A percentile compares a stretch with the other conserved stretches of the same genome.
phyloP scores from a whole-genome alignment of 2,888 invertebrate genomes.

The Drosophila picticornis region DNA sequence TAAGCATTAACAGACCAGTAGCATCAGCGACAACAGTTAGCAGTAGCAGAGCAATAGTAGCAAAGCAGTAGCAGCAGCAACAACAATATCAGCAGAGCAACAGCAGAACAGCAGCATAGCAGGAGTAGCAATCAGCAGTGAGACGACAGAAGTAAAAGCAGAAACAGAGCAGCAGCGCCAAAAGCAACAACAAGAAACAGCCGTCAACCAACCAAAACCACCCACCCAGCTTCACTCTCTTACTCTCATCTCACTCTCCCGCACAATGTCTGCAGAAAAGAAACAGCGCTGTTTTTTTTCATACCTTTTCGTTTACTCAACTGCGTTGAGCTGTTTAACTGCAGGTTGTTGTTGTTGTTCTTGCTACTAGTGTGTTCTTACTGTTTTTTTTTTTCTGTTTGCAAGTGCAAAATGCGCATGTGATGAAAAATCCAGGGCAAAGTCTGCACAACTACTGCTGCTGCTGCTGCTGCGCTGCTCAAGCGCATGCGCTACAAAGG shows the following conservation, averaged over 20 bases:
- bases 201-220: not conserved
- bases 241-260: conserved; percentile 22
- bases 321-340: not conserved
- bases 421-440: conserved; percentile 76
- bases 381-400: not conserved
- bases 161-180: not conserved
- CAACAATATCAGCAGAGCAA: not conserved
- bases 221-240: conserved; percentile 4
- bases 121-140: not conserved
- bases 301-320: conserved; percentile 25
- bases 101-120: not conserved
- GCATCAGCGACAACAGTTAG: not conserved
- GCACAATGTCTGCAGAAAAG: conserved; percentile 12
- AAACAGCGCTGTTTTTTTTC: conserved; percentile 27
- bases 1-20: no score
- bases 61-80: not conserved
- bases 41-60: conserved; percentile 7
- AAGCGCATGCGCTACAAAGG: conserved; percentile 56
- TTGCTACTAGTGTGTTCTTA: not conserved
- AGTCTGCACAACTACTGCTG: conserved; percentile 56
- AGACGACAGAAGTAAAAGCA: not conserved
- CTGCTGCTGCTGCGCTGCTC: conserved; percentile 57
- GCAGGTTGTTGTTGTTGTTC: conserved; percentile 23
- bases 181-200: not conserved
- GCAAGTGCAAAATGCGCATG: conserved; percentile 69